Percentiles rank a stretch among this genome's conserved stretches.
phyloP scores from a whole-genome alignment of 2,888 invertebrate species.

The Sepioteuthis lessoniana region DNA sequence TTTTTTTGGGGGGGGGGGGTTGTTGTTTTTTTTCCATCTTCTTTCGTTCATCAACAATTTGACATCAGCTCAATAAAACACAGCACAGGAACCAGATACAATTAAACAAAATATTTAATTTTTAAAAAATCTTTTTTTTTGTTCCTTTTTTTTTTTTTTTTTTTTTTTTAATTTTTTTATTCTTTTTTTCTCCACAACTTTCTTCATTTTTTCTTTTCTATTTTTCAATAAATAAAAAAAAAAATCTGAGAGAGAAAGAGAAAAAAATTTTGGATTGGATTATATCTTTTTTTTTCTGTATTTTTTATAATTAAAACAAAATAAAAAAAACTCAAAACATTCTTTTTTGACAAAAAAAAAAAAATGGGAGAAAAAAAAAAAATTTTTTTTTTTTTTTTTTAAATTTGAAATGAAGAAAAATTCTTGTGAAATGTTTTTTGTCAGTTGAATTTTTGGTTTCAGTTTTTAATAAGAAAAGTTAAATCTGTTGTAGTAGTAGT shows the following conservation, averaged over 20 bases:
- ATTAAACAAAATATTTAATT: background rate
- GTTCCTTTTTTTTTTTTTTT: background rate
- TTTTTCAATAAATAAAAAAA: background rate
- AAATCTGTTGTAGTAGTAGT: background rate
- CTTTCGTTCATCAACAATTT: background rate
- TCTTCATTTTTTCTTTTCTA: background rate
- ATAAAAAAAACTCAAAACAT: background rate
- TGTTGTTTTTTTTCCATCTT: background rate
- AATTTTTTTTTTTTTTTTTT: background rate
- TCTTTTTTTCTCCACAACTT: background rate
- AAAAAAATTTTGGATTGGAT: background rate
- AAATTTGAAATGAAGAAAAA: background rate
- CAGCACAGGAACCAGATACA: background rate
- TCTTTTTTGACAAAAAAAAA: background rate
- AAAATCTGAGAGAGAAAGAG: background rate
- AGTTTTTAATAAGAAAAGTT: background rate
- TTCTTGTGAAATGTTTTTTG: background rate
- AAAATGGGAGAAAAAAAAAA: background rate
- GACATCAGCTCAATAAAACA: constrained; percentile 15
- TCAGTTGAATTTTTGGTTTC: background rate
- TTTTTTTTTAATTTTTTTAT: background rate
- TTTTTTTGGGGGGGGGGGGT: too few species aligned
- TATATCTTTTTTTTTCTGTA: background rate
- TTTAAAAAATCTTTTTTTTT: background rate
- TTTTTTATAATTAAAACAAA: background rate